Percentiles rank a stretch among this genome's conserved stretches.
Conservation (phyloP, 2,113 vertebrate species). For the Gnathonemus longibarbis region DNA sequence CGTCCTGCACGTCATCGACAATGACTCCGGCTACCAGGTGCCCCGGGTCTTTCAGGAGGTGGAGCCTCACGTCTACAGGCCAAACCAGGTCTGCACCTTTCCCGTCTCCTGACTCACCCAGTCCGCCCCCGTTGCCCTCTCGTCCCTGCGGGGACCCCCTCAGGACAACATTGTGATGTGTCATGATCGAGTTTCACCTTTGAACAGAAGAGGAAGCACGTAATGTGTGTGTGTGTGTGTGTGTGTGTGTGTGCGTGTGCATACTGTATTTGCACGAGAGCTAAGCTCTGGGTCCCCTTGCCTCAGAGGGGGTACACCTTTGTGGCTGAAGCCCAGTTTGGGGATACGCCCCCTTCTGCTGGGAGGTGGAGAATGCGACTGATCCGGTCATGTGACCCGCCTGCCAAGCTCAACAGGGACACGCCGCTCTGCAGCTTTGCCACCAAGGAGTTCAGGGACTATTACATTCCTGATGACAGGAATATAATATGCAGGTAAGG, state of each 20-base stretch:
- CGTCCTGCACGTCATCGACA: conserved; percentile 75
- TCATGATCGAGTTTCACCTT: neutral
- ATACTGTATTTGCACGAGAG: neutral
- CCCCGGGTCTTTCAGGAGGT: conserved; percentile 66
- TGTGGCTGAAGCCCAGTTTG: conserved; percentile 65
- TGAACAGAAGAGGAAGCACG: neutral
- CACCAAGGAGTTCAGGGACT: conserved; percentile 69
- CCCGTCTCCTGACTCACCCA: conserved; percentile 10
- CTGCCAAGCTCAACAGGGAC: conserved; percentile 58
- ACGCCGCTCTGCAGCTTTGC: conserved; percentile 56
- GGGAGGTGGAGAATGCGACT: conserved; percentile 74
- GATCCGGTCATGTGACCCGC: conserved; percentile 59
- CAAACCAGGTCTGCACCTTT: conserved; percentile 69
- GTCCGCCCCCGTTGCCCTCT: neutral
- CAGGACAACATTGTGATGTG: neutral
- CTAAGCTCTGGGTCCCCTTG: neutral
- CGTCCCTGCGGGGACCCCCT: neutral
- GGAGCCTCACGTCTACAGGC: conserved; percentile 61
- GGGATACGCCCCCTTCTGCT: conserved; percentile 41
- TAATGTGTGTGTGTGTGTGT: neutral
- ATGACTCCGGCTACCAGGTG: conserved; percentile 78
- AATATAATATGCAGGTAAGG: conserved; percentile 78
- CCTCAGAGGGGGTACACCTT: conserved; percentile 82
- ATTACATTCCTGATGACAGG: conserved; percentile 76
- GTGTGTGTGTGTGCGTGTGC: neutral